These are phyloP conservation scores for Saguinus midas DNA, from an alignment of 2,113 vertebrate species.

Conservation along the genomic window DNA sequence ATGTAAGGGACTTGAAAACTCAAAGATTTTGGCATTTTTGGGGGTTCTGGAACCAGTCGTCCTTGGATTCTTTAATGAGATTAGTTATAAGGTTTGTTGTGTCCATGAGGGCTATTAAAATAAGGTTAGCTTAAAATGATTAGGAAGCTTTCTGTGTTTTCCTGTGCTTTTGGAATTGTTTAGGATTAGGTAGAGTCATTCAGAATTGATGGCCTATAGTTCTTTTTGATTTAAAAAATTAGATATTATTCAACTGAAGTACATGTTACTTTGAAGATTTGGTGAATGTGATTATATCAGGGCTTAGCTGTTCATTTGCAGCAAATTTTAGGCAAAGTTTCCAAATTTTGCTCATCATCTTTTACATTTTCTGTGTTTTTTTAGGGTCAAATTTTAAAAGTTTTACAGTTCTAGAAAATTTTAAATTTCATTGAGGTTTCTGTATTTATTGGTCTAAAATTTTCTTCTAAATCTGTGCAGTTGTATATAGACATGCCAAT, in stretches of 20 bases:
- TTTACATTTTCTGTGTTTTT: background rate
- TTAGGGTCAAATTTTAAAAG: background rate
- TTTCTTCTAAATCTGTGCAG: background rate
- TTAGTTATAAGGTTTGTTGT: background rate
- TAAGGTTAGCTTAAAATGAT: background rate
- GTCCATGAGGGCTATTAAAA: background rate
- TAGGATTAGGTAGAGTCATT: constrained; percentile 1
- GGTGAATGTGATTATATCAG: background rate
- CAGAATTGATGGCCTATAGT: background rate
- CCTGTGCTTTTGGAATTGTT: background rate
- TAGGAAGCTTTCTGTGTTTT: constrained; percentile 9
- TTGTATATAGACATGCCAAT: background rate
- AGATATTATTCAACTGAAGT: background rate
- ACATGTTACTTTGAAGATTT: background rate
- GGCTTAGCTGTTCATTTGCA: background rate
- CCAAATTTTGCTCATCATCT: background rate
- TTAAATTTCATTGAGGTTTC: background rate
- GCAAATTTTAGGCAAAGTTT: constrained; percentile 8
- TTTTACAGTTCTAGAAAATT: background rate
- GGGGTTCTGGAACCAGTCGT: background rate
- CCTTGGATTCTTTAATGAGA: background rate
- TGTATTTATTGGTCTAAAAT: background rate
- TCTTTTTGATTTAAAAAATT: background rate
- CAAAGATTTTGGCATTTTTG: background rate
- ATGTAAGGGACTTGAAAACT: background rate